Base-by-base conservation (phyloP, 2,113 vertebrate genomes). In the Jacana jacana region DNA sequence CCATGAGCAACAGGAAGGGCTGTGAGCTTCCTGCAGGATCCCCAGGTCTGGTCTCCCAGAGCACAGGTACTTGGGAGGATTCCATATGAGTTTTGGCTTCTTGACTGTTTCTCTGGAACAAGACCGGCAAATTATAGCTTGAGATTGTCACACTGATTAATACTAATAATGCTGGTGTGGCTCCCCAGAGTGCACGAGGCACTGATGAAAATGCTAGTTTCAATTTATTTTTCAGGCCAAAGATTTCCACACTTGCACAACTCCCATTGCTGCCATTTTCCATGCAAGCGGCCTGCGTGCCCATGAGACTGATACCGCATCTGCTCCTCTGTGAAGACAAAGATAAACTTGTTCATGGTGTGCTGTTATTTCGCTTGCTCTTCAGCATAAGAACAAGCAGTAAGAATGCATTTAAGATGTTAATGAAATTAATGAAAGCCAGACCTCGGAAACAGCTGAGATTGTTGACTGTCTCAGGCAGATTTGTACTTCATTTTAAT, bases 381-480 rank as follows among this genome's bases (percentile, higher is more conserved):
- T 96, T 95, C 95, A 95, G 94, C 96, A 96, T 91, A 78, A 95
- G 91, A 96, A 91, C 93, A 93, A 95, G 95, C 87, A 95, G 17
- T 90, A 95, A 96, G 94, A 92, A 95, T 96, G 93, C 75, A 95
- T 95, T 96, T 93, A 95, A 94, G 93, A 97, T 97, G 94, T 91
- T 97, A 96, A 97, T 97, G 94, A 96, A 95, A 96, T 97, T 97
- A 97, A 95, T 95, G 96, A 96, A 96, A 95, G 87, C 82, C 91
- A 97, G 87, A 94, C 92, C 95, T 95, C 22, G 0, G 86, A 88
- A 96, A 95, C 95, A 94, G 91, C 92, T 95, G 94, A 96, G 95
- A 94, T 96, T 95, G 95, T 97, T 95, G 95, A 94, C 96, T 96
- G 94, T 97, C 97, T 95, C 89, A 94, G 91, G 77, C 94, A 96